phyloP scores from a whole-genome alignment of 2,888 invertebrate species.

The Ornithoptera alexandrae region DNA sequence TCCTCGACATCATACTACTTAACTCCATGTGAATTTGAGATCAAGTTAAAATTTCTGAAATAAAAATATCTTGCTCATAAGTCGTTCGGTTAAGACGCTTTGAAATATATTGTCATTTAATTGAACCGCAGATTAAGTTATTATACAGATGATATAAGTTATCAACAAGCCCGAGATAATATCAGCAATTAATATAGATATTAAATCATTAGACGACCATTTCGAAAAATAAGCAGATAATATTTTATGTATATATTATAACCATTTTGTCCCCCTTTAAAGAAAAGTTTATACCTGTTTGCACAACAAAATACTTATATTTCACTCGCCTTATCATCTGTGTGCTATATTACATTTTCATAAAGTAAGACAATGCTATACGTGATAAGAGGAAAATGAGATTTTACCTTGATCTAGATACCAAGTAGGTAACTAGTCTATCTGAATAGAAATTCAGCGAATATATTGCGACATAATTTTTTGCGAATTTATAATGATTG shows the following conservation, averaged over 20 bases:
- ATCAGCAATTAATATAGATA: neutral
- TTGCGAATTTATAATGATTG: too few relatives aligned
- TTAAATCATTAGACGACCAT: neutral
- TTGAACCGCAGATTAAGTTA: neutral
- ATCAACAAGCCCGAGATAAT: neutral
- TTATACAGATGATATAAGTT: constrained; percentile 6
- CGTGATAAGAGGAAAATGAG: constrained; percentile 12
- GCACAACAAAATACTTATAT: neutral
- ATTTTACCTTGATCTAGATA: constrained; percentile 17
- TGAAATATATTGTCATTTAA: too few relatives aligned
- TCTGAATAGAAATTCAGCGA: constrained; percentile 1
- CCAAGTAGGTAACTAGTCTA: constrained; percentile 22
- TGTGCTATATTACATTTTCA: neutral
- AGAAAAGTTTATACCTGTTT: neutral
- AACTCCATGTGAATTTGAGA: too few relatives aligned
- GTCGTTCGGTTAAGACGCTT: too few relatives aligned
- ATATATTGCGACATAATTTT: too few relatives aligned
- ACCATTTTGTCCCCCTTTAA: neutral
- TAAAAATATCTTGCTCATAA: too few relatives aligned
- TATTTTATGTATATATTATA: neutral
- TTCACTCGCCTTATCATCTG: neutral
- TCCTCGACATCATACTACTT: too few relatives aligned
- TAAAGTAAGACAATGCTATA: neutral
- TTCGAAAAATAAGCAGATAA: neutral
- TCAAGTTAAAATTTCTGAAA: too few relatives aligned